Base-by-base conservation (phyloP, 1,140 invertebrate genomes). In the Eumeta japonica region DNA sequence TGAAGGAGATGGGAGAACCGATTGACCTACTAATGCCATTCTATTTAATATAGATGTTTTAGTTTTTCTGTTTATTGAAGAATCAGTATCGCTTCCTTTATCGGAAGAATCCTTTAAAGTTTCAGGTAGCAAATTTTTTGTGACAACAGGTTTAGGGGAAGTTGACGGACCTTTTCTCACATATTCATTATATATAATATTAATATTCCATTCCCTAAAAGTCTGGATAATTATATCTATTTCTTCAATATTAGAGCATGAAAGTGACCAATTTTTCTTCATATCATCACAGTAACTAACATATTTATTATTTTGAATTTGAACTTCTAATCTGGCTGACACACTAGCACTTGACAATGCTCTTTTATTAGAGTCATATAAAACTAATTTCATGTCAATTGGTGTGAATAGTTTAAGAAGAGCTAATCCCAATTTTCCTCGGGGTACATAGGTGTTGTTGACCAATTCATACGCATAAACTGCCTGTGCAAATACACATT, bases 21-120 rank as follows among this genome's bases (percentile, higher is more conserved):
- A 66, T 11, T 70, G 68, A 14, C 68, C 65, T 55, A 73, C 64
- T 36, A 45, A 61, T 30, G 68, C 65, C 61, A 73, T 70, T 50
- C 65, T 59, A 45, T 58, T 61, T 29, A 73, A 47, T 36, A 73
- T 63, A 13, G 59, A 61, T 35, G 54, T 37, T 51, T 68, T 73
- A 28, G 54, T 62, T 54, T 51, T 66, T 46, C 40, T 58, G 39
- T 62, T 62, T 19, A 53, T 35, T 28, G 57, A 52, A 39, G 53
- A 58, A 41, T 70, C 65, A 41, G 58, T 67, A 37, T 64, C 59
- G 56, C 54, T 70, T 41, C 45, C 62, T 39, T 50, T 53, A 37
- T 57, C 48, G 28, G 52, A 40, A 32, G 42, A 35, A 29, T 11
- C 31, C 24, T 34, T 20, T 41, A 28, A 20, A 32, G 14, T 34